Evolutionary conservation across 2,113 vertebrate genomes (phyloP), one percentile per base, ranked within the genome.

Genomic region (Centropus bengalensis): DNA sequence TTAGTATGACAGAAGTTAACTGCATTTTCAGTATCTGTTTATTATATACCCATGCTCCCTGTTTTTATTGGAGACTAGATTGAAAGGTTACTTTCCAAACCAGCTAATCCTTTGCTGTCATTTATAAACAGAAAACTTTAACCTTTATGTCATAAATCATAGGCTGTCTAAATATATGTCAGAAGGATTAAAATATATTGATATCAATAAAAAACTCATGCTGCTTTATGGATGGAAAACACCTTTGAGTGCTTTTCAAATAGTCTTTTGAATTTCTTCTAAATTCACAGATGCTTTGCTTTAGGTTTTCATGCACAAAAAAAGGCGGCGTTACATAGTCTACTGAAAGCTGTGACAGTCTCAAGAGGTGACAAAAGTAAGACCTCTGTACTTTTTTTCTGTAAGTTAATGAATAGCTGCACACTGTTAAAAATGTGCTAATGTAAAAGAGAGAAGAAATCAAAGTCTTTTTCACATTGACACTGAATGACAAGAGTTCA

Each of bases 31-130:
- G 6, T 38, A 59, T 58, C 42, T 12, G 45, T 56, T 69, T 58
- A 26, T 77, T 58, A 54, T 10, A n/a, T 5, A n/a, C 8, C n/a
- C 27, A 40, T 2, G 1, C 1, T 47, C 14, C 27, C 4, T 36
- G 32, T 89, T 86, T 59, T 4, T 27, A 20, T 63, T 70, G 45
- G 6, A 8, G 32, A 40, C 24, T 17, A 55, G 27, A 21, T 6
- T 42, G 54, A 68, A 84, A 89, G 26, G 11, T n/a, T 67, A 10
- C 7, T 84, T 84, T 86, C 19, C 81, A 69, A 86, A 44, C 11
- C 21, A 91, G 1, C 7, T 59, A 67, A 49, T 36, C 10, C 38
- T 32, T 3, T 60, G 20, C 49, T 86, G 32, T 51, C 27, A 52
- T 47, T 91, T 60, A 67, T 32, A 71, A 56, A 3, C 20, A 32